These are phyloP conservation scores for Burhinus oedicnemus DNA, from an alignment of 2,113 vertebrate species.

Conservation along the genomic window DNA sequence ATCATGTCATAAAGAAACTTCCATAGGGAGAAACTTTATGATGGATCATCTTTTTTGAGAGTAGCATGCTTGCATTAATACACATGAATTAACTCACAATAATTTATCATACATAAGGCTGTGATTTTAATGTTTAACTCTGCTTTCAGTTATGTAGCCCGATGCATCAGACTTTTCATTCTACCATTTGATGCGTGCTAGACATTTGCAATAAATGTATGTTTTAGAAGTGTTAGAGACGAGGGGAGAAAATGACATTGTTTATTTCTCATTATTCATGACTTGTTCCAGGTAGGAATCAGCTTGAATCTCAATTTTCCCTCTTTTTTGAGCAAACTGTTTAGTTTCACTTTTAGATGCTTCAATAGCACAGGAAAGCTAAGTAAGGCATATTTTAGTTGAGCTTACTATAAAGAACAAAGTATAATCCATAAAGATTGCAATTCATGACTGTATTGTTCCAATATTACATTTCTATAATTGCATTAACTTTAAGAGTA, in stretches of 20 bases:
- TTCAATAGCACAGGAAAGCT: not conserved
- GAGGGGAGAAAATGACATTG: not conserved
- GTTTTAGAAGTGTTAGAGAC: not conserved
- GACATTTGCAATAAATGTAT: not conserved
- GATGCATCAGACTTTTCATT: not conserved
- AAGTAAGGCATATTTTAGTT: not conserved
- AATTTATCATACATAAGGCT: not conserved
- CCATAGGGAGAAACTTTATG: not conserved
- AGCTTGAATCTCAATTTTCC: not conserved
- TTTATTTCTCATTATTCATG: not conserved
- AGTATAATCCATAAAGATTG: not conserved
- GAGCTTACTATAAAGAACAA: not conserved
- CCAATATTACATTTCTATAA: not conserved
- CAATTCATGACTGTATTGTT: not conserved
- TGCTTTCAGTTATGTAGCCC: not conserved
- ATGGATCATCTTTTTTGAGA: not conserved
- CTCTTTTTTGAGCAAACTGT: not conserved
- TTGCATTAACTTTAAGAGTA: not conserved
- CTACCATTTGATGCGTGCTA: not conserved
- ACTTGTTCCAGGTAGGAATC: not conserved
- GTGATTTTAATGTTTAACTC: not conserved
- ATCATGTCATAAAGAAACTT: not conserved
- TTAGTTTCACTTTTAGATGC: not conserved
- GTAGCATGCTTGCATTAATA: not conserved
- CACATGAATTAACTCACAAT: not conserved